These are phyloP conservation scores for Lysandra bellargus DNA, from an alignment of 2,888 invertebrate species.

Conservation along the genomic window DNA sequence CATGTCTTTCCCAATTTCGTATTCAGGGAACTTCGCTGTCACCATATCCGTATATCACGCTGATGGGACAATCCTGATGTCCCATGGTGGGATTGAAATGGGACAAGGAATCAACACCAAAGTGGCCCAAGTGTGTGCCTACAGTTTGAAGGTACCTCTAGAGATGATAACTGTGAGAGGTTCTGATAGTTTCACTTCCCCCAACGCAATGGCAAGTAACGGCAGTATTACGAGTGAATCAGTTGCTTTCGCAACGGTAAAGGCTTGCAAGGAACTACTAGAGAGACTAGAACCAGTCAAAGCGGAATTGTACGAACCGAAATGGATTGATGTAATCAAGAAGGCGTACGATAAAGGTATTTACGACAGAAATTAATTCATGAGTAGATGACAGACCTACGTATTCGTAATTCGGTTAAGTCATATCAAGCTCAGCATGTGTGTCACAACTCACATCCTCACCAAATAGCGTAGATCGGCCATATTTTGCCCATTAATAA, in stretches of 20 bases:
- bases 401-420: no score
- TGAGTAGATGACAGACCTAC: no score
- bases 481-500: no score
- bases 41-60: slow-evolving; percentile 84
- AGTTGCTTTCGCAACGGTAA: slow-evolving; percentile 79
- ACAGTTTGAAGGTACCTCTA: slow-evolving; percentile 83
- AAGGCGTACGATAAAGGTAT: slow-evolving; percentile 68
- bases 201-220: slow-evolving; percentile 85
- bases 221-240: slow-evolving; percentile 87
- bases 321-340: slow-evolving; percentile 76
- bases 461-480: no score
- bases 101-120: slow-evolving; percentile 88
- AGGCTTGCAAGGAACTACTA: slow-evolving; percentile 74
- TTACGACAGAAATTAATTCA: no score
- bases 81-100: slow-evolving; percentile 86
- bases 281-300: slow-evolving; percentile 67
- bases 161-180: slow-evolving; percentile 82
- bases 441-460: no score
- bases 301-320: slow-evolving; percentile 62
- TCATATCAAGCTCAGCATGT: no score
- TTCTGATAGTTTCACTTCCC: slow-evolving; percentile 82
- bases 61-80: slow-evolving; percentile 84
- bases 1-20: slow-evolving; percentile 82
- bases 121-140: slow-evolving; percentile 86
- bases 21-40: slow-evolving; percentile 77